Evolutionary conservation across 2,888 invertebrate genomes (phyloP), one percentile per base, ranked within the genome.

Genomic region (Cerastis rubricosa): DNA sequence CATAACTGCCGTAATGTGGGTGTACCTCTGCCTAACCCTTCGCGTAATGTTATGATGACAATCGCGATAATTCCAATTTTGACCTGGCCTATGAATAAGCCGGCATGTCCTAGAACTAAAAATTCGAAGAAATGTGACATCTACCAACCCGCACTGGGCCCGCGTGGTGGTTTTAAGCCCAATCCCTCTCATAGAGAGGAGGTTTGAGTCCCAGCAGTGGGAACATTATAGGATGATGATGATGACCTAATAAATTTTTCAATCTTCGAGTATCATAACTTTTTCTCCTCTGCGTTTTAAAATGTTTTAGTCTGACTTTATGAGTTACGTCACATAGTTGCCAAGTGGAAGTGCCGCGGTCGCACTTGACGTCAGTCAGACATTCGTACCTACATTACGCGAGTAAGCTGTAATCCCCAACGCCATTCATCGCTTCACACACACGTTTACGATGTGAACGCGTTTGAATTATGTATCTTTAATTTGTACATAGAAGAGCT

Each of bases 381-480:
- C 29, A 51, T 14, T 17, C 29, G 40, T 25, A 68, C 14, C 17
- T 19, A 65, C 49, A 49, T 43, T 43, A 14, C 47, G 17, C 17
- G 47, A 51, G 43, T 51, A 35, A 49, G n/a, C 29, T 25, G 17
- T 45, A 63, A 49, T 12, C 40, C 25, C 25, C 47, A 22, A n/a
- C n/a, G 47, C 14, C 29, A 47, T 57, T 64, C 43, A 73, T 43
- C 63, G 47, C 64, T 63, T 47, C 45, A n/a, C 47, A n/a, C 47
- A 77, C 25, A 11, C n/a, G 45, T 49, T 78, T 57, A 74, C 25
- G 35, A 59, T 75, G 59, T 19, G 35, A 75, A 81, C 45, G 49
- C 25, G 11, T 63, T 63, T 40, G 35, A 40, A 64, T 43, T 43
- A n/a, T 63, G 40, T 40, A 22, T 63, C 63, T 63, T 40, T 22